phyloP scores from a whole-genome alignment of 2,113 vertebrate genomes.

The Lethenteron reissneri region DNA sequence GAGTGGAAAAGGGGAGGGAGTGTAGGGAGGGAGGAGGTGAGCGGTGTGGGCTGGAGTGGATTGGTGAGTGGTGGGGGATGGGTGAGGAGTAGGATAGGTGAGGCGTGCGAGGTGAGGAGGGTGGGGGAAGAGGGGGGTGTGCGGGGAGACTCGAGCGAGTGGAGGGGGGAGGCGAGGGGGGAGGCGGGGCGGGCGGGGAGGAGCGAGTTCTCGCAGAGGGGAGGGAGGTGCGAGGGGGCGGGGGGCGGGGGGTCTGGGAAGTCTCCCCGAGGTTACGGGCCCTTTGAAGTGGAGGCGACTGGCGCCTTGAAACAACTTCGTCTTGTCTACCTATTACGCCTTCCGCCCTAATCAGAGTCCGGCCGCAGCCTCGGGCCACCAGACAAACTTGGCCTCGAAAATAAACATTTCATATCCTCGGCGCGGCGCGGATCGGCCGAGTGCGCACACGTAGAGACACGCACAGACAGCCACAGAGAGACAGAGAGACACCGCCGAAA shows the following conservation, averaged over 20 bases:
- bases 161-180: background rate
- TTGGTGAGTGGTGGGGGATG: background rate
- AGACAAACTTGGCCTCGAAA: too few relatives aligned
- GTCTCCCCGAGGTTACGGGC: conserved; percentile 5
- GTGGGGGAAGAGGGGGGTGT: background rate
- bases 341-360: background rate
- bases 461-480: too few relatives aligned
- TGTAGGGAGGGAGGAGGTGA: background rate
- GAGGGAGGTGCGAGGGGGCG: too few relatives aligned
- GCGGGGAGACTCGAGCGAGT: background rate
- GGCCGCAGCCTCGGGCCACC: too few relatives aligned
- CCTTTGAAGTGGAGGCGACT: conserved; percentile 6
- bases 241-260: background rate
- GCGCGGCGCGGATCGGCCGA: too few relatives aligned
- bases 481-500: too few relatives aligned
- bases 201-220: background rate
- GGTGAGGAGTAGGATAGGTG: background rate
- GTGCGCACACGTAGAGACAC: too few relatives aligned
- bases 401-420: too few relatives aligned
- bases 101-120: background rate
- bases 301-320: conserved; percentile 5
- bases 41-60: background rate
- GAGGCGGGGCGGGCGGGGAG: background rate
- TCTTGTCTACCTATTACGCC: conserved; percentile 6
- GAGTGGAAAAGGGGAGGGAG: background rate